Base-by-base conservation (phyloP, 2,113 vertebrate species). In the Tauraco erythrolophus region DNA sequence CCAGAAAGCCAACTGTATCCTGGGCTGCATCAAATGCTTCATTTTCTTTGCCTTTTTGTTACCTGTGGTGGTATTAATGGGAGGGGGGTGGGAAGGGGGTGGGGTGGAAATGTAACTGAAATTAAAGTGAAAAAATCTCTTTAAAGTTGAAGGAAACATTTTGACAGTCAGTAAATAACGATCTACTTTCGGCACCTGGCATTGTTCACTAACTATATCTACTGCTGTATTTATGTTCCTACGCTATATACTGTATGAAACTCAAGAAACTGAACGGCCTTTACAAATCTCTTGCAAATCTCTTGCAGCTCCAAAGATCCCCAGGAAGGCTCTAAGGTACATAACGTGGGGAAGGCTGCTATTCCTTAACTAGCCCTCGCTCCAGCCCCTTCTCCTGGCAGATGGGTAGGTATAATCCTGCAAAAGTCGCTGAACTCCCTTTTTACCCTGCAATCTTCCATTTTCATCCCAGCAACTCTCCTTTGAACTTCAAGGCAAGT, bases 401-500 rank as follows among this genome's bases (percentile, higher is more conserved):
- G 18, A 72, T 33, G 53, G 8, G 10, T 60, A 78, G 9, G 45
- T 61, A 78, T 24, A 19, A 89, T 14, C 45, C 65, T 35, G 48
- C 53, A 68, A 33, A 78, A 58, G 64, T 21, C 61, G 80, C 39
- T 48, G 25, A 82, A 56, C 16, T 89, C 46, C 53, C 12, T 35
- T 71, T 91, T 43, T 5, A 90, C 35, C 24, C 83, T 33, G 51
- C 35, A 80, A 39, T 43, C 14, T 91, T 83, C 65, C 53, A 48
- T 84, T 94, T 92, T 75, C 39, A 84, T 74, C 68, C 41, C 27
- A 79, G 39, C 41, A 77, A 39, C 57, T 58, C 18, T 72, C 60
- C 81, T 95, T 82, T 95, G 94, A 97, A 56, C 50, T 81, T 57
- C 31, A 60, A 84, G 46, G 58, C 74, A 91, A 79, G 77, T 5